Conservation (phyloP, 2,113 vertebrate genomes). For the Pungitius pungitius region DNA sequence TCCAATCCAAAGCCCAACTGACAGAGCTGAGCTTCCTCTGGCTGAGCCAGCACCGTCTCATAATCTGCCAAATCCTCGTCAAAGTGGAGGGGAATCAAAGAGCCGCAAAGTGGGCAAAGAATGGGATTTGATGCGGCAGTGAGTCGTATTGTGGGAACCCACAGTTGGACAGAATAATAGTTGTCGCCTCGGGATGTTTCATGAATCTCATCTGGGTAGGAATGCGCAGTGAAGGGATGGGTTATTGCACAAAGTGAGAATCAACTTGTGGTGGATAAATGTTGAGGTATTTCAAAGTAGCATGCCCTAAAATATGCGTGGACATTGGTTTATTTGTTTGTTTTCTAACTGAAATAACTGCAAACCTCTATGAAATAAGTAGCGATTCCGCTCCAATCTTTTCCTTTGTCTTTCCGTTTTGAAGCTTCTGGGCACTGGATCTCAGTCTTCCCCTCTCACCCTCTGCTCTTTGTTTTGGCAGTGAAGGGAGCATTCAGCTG, state of each 20-base stretch:
- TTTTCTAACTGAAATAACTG: not conserved
- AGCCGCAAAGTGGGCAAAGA: constrained; percentile 42
- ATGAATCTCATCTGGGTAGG: constrained; percentile 25
- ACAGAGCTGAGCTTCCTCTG: constrained; percentile 45
- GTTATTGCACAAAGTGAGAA: constrained; percentile 1
- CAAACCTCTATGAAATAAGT: not conserved
- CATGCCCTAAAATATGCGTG: constrained; percentile 4
- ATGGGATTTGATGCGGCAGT: constrained; percentile 48
- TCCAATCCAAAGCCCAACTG: constrained; percentile 60
- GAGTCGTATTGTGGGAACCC: constrained; percentile 53
- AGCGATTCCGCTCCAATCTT: not conserved
- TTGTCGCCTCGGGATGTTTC: constrained; percentile 22
- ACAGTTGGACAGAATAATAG: constrained; percentile 56
- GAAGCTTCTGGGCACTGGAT: not conserved
- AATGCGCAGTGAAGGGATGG: constrained; percentile 14
- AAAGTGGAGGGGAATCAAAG: constrained; percentile 64
- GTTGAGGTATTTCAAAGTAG: not conserved
- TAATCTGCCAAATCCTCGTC: constrained; percentile 65
- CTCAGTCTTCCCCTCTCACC: constrained; percentile 11
- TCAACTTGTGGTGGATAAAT: constrained; percentile 1
- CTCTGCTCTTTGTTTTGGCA: constrained; percentile 69
- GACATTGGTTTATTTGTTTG: constrained; percentile 1
- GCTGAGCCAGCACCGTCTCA: constrained; percentile 41
- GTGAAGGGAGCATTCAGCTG: constrained; percentile 91
- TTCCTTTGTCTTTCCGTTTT: not conserved